Base-by-base conservation (phyloP, 92 coral and sea anemone species). In the Meandrina meandrites region DNA sequence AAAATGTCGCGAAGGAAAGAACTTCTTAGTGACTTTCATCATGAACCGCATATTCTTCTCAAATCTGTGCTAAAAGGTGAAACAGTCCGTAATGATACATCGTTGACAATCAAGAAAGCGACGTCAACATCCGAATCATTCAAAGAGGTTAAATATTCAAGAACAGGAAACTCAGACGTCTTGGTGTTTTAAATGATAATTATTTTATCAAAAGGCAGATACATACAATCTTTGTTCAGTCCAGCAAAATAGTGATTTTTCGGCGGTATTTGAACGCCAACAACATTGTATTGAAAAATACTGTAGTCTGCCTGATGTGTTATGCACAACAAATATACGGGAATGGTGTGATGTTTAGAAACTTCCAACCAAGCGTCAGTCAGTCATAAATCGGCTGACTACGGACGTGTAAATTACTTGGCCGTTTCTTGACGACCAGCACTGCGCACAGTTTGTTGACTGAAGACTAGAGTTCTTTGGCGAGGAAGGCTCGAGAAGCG, bases 141-240 rank as follows among this genome's bases (percentile, higher is more conserved):
- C 53, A 82, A 18, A 9, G 30, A 7, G 40, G 16, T 8, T 30
- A 66, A 66, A 70, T 24, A 0, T 66, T 18, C 36, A 24, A 47
- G 76, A 13, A 47, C 22, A 28, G 86, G 8, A 17, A 51, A 27
- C 35, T 69, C 86, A n/a, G 86, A 82, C n/a, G 28, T 28, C 40
- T 69, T 82, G 78, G 37, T 68, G 28, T 28, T 82, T 30, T 69
- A 50, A 27, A 34, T 17, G 28, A 79, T 24, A 35, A 36, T 13
- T 15, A 69, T 24, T 19, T 24, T 22, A 79, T n/a, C n/a, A n/a
- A n/a, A 69, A 60, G 30, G 27, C 30, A 60, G 76, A 71, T 31
- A 2, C 10, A 17, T 10, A 31, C 32, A 28, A 7, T 17, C 30
- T 24, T 19, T 5, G 71, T 24, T 2, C 71, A 11, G 71, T 6